Percentiles rank a stretch among this genome's conserved stretches.
These are phyloP conservation scores for Cerceris rybyensis DNA, from an alignment of 2,888 invertebrate species.

Conservation along the genomic window DNA sequence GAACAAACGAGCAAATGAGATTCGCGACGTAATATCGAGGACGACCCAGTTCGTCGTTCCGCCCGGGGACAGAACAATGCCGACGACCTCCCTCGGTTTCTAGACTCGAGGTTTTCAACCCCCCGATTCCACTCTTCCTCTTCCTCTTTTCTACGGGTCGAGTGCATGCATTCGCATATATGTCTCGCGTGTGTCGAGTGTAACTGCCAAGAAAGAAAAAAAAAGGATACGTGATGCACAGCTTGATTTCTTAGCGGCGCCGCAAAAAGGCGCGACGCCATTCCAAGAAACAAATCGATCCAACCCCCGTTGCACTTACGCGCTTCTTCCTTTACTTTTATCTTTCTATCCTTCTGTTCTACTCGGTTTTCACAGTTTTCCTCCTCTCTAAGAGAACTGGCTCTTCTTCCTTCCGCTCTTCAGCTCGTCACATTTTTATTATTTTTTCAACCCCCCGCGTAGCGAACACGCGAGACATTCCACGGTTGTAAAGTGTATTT, in stretches of 20 bases:
- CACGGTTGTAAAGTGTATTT: conserved; percentile 21
- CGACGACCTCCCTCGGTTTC: conserved; percentile 39
- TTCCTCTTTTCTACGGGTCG: not conserved
- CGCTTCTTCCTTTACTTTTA: conserved; percentile 20
- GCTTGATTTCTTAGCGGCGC: conserved; percentile 65
- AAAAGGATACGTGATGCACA: conserved; percentile 36
- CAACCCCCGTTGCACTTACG: conserved; percentile 41
- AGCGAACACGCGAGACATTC: conserved; percentile 12
- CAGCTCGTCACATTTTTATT: conserved; percentile 33
- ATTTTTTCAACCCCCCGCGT: conserved; percentile 21
- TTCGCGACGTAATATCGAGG: conserved; percentile 61
- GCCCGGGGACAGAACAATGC: conserved; percentile 55
- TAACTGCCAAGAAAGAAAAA: conserved; percentile 31
- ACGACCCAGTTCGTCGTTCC: conserved; percentile 57
- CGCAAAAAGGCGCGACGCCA: conserved; percentile 52
- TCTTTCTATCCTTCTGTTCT: not conserved
- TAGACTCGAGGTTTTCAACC: not conserved
- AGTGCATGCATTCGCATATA: conserved; percentile 2
- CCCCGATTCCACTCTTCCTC: too few relatives aligned
- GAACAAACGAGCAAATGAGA: conserved; percentile 63
- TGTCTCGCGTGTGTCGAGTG: conserved; percentile 25
- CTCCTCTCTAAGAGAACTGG: not conserved
- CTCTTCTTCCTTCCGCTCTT: not conserved
- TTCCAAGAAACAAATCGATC: conserved; percentile 64
- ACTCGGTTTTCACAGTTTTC: not conserved